These are phyloP conservation scores for Galleria mellonella DNA, from an alignment of 1,140 invertebrate genomes.

Conservation along the genomic window DNA sequence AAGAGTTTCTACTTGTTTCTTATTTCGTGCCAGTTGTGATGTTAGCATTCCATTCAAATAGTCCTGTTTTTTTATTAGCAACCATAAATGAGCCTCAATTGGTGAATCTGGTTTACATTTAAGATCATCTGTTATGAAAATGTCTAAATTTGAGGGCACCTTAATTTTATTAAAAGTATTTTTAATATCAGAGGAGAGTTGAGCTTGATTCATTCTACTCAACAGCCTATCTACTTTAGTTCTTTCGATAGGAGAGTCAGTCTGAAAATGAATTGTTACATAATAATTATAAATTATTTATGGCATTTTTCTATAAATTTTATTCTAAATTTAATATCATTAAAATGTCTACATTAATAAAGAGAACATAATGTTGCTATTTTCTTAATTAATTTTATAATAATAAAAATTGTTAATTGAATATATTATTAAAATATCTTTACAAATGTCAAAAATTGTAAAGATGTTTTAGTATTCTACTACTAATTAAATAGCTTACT, in stretches of 20 bases:
- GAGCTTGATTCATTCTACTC: constrained; percentile 34
- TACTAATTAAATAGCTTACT: no score
- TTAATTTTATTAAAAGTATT: constrained; percentile 28
- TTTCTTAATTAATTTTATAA: no score
- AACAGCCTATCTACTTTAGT: constrained; percentile 37
- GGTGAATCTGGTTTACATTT: constrained; percentile 37
- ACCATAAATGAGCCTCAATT: constrained; percentile 43
- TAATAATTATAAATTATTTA: no score
- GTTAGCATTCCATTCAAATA: constrained; percentile 42
- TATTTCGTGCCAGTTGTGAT: constrained; percentile 36
- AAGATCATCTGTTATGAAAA: constrained; percentile 39
- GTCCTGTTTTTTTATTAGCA: constrained; percentile 57
- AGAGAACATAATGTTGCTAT: no score
- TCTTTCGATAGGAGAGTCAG: constrained; percentile 6
- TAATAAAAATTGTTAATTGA: no score
- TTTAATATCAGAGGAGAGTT: constrained; percentile 42
- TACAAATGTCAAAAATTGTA: no score
- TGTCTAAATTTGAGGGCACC: constrained; percentile 43
- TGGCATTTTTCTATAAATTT: no score
- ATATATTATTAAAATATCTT: no score
- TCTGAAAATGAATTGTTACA: constrained; percentile 3
- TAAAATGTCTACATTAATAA: no score
- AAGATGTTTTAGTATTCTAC: no score
- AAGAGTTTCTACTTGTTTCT: constrained; percentile 40
- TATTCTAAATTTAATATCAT: no score